These are phyloP conservation scores for Botia kubotai DNA, from an alignment of 2,797 vertebrate species.

Conservation along the genomic window DNA sequence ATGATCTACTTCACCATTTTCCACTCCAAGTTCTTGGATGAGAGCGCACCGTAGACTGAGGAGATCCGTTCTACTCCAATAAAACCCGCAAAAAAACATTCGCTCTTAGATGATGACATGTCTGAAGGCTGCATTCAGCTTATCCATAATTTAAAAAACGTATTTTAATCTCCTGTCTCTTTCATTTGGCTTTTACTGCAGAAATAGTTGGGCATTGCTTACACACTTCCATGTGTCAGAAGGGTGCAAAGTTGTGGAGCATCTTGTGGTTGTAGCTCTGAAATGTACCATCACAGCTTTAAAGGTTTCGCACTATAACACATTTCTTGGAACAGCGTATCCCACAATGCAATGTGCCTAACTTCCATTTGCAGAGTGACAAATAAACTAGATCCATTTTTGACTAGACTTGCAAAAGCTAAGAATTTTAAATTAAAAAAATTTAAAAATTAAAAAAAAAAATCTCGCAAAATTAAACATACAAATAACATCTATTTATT, in stretches of 20 bases:
- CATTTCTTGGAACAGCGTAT: no score
- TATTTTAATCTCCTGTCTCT: constrained; percentile 8
- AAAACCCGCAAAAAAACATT: constrained; percentile 10
- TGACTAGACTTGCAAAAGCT: no score
- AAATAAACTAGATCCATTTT: no score
- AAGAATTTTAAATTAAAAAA: no score
- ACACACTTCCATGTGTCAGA: neutral
- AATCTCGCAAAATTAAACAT: neutral
- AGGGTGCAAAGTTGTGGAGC: neutral
- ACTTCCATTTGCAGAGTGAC: neutral
- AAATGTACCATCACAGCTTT: no score
- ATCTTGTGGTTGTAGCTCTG: no score
- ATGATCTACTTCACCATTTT: constrained; percentile 52
- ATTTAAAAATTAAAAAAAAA: no score
- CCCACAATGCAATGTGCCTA: no score
- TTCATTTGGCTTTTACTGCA: neutral
- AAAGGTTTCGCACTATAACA: no score
- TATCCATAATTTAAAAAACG: constrained; percentile 20
- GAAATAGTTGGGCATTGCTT: neutral
- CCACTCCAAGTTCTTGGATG: constrained; percentile 40
- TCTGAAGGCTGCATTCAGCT: constrained; percentile 5
- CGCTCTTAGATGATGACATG: neutral
- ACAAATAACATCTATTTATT: neutral
- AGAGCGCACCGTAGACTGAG: constrained; percentile 22
- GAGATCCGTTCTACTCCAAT: constrained; percentile 13